These are phyloP conservation scores for Pogoniulus pusillus DNA, from an alignment of 2,797 vertebrate species.

Conservation along the genomic window DNA sequence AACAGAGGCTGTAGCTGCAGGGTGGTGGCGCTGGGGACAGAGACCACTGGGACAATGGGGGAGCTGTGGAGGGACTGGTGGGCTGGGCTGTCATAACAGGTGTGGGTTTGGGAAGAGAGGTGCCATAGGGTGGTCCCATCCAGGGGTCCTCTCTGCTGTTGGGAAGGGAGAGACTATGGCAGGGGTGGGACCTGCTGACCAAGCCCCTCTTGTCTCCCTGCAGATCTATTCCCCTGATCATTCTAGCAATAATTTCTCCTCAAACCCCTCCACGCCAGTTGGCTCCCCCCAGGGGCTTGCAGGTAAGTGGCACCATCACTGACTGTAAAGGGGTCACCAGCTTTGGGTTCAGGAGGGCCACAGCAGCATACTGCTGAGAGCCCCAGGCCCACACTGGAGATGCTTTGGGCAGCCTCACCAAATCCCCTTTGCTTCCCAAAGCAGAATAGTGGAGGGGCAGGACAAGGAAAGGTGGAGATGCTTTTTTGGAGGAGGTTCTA, in stretches of 20 bases:
- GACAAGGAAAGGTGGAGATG: background rate
- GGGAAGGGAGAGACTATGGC: fast-evolving
- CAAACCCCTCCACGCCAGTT: conserved; percentile 93
- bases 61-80: background rate
- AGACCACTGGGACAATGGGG: fast-evolving
- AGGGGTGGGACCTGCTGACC: background rate
- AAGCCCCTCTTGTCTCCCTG: background rate
- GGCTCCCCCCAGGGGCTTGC: conserved; percentile 95
- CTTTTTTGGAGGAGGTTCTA: background rate
- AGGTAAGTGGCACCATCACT: conserved; percentile 74
- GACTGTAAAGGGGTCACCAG: fast-evolving
- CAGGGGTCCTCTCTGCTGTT: fast-evolving
- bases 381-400: background rate
- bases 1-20: background rate
- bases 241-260: conserved; percentile 94
- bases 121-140: fast-evolving
- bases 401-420: background rate
- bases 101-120: background rate
- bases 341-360: background rate
- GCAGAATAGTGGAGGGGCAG: background rate
- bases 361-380: fast-evolving
- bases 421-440: background rate
- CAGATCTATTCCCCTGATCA: conserved; percentile 99
- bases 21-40: background rate
- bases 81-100: fast-evolving